Conservation (phyloP, 2,797 vertebrate species). For the Balearica regulorum region DNA sequence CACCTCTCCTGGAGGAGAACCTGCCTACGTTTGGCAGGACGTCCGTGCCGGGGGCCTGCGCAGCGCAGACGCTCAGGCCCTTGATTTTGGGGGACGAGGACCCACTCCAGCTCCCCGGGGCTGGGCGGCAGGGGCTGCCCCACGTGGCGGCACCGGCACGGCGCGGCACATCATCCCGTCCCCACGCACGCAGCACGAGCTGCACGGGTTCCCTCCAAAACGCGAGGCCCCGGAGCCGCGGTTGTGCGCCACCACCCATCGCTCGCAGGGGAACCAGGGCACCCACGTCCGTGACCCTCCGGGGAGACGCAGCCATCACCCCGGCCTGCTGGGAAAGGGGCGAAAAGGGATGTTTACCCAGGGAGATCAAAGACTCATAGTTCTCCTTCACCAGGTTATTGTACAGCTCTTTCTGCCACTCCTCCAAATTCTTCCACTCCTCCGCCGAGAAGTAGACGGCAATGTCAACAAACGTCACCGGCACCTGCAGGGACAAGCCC, state of each 20-base stretch:
- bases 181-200: rapidly evolving
- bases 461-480: constrained; percentile 76
- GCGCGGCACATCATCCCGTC: not conserved
- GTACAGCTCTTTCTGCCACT: constrained; percentile 79
- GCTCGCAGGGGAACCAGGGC: rapidly evolving
- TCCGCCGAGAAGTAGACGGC: constrained; percentile 79
- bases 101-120: not conserved
- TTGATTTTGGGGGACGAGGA: not conserved
- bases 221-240: not conserved
- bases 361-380: constrained; percentile 73
- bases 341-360: constrained; percentile 47
- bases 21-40: rapidly evolving
- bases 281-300: rapidly evolving
- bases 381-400: constrained; percentile 78
- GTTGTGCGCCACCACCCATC: rapidly evolving
- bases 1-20: not conserved
- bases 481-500: constrained; percentile 61
- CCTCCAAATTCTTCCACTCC: constrained; percentile 78
- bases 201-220: rapidly evolving
- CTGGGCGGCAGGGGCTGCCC: not conserved
- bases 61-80: rapidly evolving
- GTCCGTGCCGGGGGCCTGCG: rapidly evolving
- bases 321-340: not conserved
- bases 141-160: rapidly evolving
- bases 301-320: rapidly evolving